Percentiles rank a stretch among this genome's conserved stretches.
Conservation (phyloP, 2,113 vertebrate species). For the Galbula dea region DNA sequence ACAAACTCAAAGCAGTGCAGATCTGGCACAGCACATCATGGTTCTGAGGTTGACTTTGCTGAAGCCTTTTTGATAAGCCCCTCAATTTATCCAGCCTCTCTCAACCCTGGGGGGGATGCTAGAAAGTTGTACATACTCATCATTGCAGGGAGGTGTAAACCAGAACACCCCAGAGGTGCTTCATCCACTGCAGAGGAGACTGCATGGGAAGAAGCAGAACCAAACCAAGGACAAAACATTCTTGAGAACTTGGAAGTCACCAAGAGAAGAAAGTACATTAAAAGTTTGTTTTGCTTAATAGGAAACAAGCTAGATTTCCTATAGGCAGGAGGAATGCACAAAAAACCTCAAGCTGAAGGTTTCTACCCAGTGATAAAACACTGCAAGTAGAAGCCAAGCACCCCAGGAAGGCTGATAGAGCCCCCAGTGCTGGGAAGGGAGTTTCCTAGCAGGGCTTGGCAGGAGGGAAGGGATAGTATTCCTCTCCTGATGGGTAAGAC, state of each 20-base stretch:
- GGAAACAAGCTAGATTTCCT: not conserved
- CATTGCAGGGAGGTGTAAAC: not conserved
- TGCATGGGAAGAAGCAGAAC: not conserved
- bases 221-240: not conserved
- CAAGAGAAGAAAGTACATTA: not conserved
- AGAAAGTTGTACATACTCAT: not conserved
- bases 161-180: not conserved
- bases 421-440: not conserved
- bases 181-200: not conserved
- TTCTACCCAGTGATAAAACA: not conserved
- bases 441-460: not conserved
- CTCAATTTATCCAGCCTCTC: not conserved
- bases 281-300: not conserved
- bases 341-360: not conserved
- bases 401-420: accelerated
- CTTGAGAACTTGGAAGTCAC: not conserved
- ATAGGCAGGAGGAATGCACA: not conserved
- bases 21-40: constrained; percentile 42
- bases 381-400: accelerated
- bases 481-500: not conserved
- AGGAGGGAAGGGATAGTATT: not conserved
- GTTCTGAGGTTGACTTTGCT: constrained; percentile 15
- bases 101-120: not conserved
- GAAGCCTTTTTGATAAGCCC: not conserved
- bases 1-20: constrained; percentile 21